Evolutionary conservation across 1,140 invertebrate species (phyloP).

Genomic region (Sipha flava): DNA sequence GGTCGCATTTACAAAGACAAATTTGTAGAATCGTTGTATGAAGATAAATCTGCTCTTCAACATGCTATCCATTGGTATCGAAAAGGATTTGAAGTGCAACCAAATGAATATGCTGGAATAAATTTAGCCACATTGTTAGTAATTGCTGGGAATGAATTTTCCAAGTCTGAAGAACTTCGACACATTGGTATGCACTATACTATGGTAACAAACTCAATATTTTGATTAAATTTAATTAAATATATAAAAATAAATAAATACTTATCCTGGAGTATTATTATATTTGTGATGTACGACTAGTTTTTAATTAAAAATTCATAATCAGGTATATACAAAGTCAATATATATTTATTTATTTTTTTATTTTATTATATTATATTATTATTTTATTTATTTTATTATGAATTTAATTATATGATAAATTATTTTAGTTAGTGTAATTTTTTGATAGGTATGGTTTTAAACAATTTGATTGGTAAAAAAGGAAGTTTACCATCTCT

Average conservation of each 20-base stretch:
- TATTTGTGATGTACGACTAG: no score
- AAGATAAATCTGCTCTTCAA: conserved; percentile 76
- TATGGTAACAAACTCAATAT: not conserved
- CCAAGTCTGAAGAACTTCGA: conserved; percentile 80
- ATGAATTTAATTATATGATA: not conserved
- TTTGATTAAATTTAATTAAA: no score
- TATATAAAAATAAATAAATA: no score
- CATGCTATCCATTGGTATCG: conserved; percentile 97
- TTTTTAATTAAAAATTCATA: no score
- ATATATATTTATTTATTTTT: no score
- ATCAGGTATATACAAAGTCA: no score
- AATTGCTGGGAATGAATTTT: conserved; percentile 94
- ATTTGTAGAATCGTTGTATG: conserved; percentile 91
- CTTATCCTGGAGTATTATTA: no score
- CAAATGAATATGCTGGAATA: conserved; percentile 98
- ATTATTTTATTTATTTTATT: not conserved
- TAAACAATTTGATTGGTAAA: conserved; percentile 96
- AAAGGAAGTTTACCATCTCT: conserved; percentile 89
- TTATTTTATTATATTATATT: no score
- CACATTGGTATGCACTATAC: conserved; percentile 56
- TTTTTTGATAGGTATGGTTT: conserved; percentile 64
- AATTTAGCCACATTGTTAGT: conserved; percentile 96
- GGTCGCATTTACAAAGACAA: conserved; percentile 98
- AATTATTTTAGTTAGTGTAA: not conserved
- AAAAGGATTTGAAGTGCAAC: conserved; percentile 92